phyloP scores from a whole-genome alignment of 2,113 vertebrate species.

The Epinephelus cyanopodus region DNA sequence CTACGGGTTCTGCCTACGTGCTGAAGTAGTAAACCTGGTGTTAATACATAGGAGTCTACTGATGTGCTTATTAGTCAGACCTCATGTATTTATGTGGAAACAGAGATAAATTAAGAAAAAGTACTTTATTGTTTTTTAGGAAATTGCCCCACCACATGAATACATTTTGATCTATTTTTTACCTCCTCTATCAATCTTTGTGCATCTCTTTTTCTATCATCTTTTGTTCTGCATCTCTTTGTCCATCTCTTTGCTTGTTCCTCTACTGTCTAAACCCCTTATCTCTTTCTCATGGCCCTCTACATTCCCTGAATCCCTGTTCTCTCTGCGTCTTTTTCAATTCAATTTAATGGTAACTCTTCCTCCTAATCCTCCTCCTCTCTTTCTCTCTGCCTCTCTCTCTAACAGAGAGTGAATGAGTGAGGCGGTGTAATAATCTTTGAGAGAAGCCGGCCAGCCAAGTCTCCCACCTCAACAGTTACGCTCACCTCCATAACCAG shows the following conservation, averaged over 20 bases:
- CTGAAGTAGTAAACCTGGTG: too few relatives aligned
- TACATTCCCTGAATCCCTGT: not conserved
- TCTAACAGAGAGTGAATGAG: slow-evolving; percentile 26
- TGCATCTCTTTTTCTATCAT: not conserved
- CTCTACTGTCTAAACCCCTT: not conserved
- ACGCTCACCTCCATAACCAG: slow-evolving; percentile 46
- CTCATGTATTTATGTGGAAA: too few relatives aligned
- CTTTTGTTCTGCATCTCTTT: not conserved
- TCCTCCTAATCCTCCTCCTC: not conserved
- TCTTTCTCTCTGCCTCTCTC: not conserved
- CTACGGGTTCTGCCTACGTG: too few relatives aligned
- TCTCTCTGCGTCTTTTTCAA: not conserved
- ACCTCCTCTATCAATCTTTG: too few relatives aligned
- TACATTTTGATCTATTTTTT: too few relatives aligned
- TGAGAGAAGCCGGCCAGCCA: slow-evolving; percentile 13
- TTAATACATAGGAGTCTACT: too few relatives aligned
- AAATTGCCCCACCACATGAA: too few relatives aligned
- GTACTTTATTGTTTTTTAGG: too few relatives aligned
- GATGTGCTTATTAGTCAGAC: too few relatives aligned
- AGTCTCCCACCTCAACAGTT: slow-evolving; percentile 54
- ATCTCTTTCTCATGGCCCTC: not conserved
- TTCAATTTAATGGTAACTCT: not conserved
- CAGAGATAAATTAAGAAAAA: too few relatives aligned
- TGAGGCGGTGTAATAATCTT: slow-evolving; percentile 39
- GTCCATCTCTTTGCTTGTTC: not conserved